Conservation (phyloP, 2,797 vertebrate species). For the Acropternis orthonyx region DNA sequence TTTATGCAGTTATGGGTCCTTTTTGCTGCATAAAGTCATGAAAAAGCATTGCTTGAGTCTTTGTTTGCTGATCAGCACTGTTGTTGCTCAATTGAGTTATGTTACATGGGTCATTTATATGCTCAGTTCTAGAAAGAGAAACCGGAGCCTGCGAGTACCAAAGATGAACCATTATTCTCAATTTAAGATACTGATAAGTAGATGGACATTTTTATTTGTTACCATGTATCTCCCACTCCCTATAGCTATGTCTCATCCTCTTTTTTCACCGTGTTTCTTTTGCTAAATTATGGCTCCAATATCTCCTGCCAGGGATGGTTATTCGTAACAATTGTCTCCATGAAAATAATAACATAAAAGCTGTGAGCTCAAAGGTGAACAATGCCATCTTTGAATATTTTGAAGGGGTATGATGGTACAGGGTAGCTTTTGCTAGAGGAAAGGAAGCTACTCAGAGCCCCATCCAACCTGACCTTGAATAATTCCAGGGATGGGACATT, state of each 20-base stretch:
- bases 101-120: rapidly evolving
- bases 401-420: not conserved
- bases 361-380: not conserved
- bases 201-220: not conserved
- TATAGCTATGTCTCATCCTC: not conserved
- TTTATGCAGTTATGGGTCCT: not conserved
- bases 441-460: not conserved
- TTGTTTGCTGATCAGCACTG: not conserved
- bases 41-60: not conserved
- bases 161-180: not conserved
- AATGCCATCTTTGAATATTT: not conserved
- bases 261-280: not conserved
- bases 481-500: not conserved
- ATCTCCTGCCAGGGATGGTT: not conserved
- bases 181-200: not conserved
- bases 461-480: not conserved
- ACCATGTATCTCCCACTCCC: rapidly evolving
- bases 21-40: not conserved
- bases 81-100: not conserved
- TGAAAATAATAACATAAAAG: not conserved
- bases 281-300: not conserved
- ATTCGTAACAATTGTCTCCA: not conserved
- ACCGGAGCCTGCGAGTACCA: not conserved
- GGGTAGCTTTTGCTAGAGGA: not conserved
- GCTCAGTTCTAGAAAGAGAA: not conserved